phyloP scores from a whole-genome alignment of 2,113 vertebrate species.

The Plecotus auritus region DNA sequence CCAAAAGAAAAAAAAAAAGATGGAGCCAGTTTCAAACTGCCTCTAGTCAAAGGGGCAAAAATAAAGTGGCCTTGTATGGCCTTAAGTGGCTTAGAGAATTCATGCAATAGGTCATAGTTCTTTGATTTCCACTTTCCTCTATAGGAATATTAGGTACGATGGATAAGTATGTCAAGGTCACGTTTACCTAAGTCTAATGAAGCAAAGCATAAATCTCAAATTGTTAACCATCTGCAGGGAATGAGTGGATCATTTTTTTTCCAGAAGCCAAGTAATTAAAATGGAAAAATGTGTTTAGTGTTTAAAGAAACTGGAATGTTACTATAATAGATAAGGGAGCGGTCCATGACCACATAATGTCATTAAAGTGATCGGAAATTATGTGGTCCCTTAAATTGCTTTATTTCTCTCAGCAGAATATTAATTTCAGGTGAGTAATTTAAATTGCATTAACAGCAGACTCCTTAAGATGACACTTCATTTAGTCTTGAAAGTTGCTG shows the following conservation, averaged over 20 bases:
- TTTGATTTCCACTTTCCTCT: constrained; percentile 52
- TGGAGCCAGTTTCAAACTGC: not conserved
- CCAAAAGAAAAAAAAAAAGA: not conserved
- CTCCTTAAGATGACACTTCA: constrained; percentile 68
- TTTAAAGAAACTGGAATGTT: constrained; percentile 59
- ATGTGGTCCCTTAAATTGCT: constrained; percentile 75
- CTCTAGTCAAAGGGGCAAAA: not conserved
- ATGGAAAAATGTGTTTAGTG: constrained; percentile 73
- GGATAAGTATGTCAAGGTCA: constrained; percentile 75
- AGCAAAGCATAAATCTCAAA: constrained; percentile 75
- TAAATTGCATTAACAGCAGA: constrained; percentile 70
- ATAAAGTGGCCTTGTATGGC: not conserved
- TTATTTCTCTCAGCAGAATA: constrained; percentile 75
- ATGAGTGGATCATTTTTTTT: constrained; percentile 46
- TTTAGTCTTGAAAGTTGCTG: constrained; percentile 64
- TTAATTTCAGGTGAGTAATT: constrained; percentile 78
- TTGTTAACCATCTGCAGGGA: constrained; percentile 71
- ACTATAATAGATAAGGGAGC: constrained; percentile 75
- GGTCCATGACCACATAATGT: constrained; percentile 67
- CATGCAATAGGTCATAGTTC: not conserved
- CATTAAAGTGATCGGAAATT: constrained; percentile 76
- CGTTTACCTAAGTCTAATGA: constrained; percentile 68
- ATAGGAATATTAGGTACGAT: constrained; percentile 21
- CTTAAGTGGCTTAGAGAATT: constrained; percentile 8
- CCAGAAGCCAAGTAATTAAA: constrained; percentile 78